Percentiles rank a stretch among this genome's conserved stretches.
These are phyloP conservation scores for Epinotia bilunana DNA, from an alignment of 2,888 invertebrate genomes.

Conservation along the genomic window DNA sequence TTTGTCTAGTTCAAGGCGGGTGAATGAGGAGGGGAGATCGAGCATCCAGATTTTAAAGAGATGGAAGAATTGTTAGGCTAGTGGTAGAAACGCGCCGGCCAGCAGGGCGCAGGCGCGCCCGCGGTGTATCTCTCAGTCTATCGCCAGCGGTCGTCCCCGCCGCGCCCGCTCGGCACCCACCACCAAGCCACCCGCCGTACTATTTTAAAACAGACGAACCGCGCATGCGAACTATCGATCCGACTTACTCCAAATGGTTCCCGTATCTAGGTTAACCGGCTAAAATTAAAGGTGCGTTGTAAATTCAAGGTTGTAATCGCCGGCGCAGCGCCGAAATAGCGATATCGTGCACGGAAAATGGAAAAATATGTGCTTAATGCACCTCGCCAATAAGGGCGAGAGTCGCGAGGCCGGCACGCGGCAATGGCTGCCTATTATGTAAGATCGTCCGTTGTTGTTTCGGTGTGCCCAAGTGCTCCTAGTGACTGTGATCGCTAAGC, in stretches of 20 bases:
- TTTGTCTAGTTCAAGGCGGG: constrained; percentile 47
- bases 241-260: constrained; percentile 72
- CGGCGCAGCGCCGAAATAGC: constrained; percentile 79
- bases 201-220: constrained; percentile 68
- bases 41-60: constrained; percentile 56
- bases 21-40: constrained; percentile 46
- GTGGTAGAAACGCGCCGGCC: constrained; percentile 47
- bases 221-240: constrained; percentile 81
- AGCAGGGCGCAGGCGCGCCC: constrained; percentile 52
- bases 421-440: constrained; percentile 80
- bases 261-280: constrained; percentile 83
- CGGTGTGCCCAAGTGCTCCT: constrained; percentile 42
- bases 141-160: constrained; percentile 61
- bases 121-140: constrained; percentile 60
- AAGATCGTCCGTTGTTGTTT: constrained; percentile 76
- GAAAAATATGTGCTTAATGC: constrained; percentile 66
- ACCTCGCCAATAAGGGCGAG: constrained; percentile 68
- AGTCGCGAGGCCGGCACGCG: constrained; percentile 65
- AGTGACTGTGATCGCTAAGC: constrained; percentile 59
- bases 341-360: constrained; percentile 75
- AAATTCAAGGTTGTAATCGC: constrained; percentile 81
- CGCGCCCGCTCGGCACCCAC: constrained; percentile 58
- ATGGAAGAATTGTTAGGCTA: constrained; percentile 49
- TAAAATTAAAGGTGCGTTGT: constrained; percentile 84
- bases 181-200: constrained; percentile 64